Conservation (phyloP, 1,140 invertebrate genomes). For the Zophobas morio region DNA sequence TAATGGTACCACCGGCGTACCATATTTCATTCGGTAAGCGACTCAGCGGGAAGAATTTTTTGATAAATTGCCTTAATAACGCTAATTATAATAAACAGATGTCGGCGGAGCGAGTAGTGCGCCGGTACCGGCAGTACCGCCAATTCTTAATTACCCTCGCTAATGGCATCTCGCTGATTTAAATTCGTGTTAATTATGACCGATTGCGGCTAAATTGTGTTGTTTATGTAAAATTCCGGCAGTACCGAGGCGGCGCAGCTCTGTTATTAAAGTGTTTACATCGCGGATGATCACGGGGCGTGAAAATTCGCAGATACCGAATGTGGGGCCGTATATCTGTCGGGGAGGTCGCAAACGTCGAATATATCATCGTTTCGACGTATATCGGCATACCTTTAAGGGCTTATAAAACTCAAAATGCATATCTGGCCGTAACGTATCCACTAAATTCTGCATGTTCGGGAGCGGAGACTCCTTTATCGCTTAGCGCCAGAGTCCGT, state of each 20-base stretch:
- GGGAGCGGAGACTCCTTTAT: slow-evolving; percentile 58
- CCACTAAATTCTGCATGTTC: slow-evolving; percentile 57
- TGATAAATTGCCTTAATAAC: slow-evolving; percentile 22
- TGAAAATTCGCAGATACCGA: neutral
- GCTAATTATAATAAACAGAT: slow-evolving; percentile 14
- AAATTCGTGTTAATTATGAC: slow-evolving; percentile 8
- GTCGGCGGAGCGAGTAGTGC: neutral
- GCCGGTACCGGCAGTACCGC: slow-evolving; percentile 21
- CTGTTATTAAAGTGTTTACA: slow-evolving; percentile 24
- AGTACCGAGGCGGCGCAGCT: neutral
- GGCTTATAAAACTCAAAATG: slow-evolving; percentile 61
- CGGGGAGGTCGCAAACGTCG: slow-evolving; percentile 34
- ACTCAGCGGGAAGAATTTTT: slow-evolving; percentile 23
- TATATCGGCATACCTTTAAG: slow-evolving; percentile 58
- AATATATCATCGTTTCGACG: slow-evolving; percentile 56
- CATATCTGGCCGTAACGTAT: slow-evolving; percentile 58
- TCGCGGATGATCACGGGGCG: neutral
- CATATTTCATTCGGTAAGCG: slow-evolving; percentile 15
- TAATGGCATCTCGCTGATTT: slow-evolving; percentile 9
- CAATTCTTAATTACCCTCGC: slow-evolving; percentile 25
- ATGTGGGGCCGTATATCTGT: slow-evolving; percentile 18
- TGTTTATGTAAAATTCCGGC: slow-evolving; percentile 20
- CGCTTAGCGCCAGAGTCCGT: slow-evolving; percentile 58
- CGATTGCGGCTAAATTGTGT: slow-evolving; percentile 17
- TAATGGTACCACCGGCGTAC: slow-evolving; percentile 27